A percentile compares a stretch with the other conserved stretches of the same genome.
Evolutionary conservation across 64 coral and sea anemone genomes (phyloP).

Genomic region (Platygyra sinensis): DNA sequence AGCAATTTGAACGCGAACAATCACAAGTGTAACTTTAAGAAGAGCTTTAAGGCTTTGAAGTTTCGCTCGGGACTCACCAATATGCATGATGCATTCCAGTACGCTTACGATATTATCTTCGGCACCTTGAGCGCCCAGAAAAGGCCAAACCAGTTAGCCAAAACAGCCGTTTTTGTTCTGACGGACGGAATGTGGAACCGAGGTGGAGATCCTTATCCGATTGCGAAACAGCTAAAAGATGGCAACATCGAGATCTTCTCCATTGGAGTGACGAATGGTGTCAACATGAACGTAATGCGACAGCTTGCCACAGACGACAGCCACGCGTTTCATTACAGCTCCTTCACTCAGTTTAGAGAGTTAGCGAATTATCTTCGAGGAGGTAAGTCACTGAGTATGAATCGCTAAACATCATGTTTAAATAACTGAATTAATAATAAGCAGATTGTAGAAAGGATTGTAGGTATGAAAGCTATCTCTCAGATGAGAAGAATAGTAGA

Average conservation of each 20-base stretch:
- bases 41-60: slow-evolving; percentile 52
- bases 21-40: slow-evolving; percentile 93
- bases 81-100: slow-evolving; percentile 73
- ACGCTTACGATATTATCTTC: slow-evolving; percentile 72
- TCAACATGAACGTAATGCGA: slow-evolving; percentile 58
- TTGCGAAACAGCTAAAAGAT: slow-evolving; percentile 62
- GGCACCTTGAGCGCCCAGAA: slow-evolving; percentile 68
- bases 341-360: slow-evolving; percentile 81
- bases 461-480: too few species aligned
- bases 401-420: background rate
- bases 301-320: slow-evolving; percentile 69
- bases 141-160: slow-evolving; percentile 55
- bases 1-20: slow-evolving; percentile 52
- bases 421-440: too few species aligned
- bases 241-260: slow-evolving; percentile 71
- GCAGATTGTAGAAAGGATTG: too few species aligned
- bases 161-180: slow-evolving; percentile 79
- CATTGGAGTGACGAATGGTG: slow-evolving; percentile 79
- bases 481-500: too few species aligned
- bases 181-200: slow-evolving; percentile 87
- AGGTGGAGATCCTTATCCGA: slow-evolving; percentile 58
- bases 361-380: slow-evolving; percentile 74
- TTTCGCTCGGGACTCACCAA: slow-evolving; percentile 84
- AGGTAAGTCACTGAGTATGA: slow-evolving; percentile 42
- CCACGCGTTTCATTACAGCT: slow-evolving; percentile 73